A percentile compares a stretch with the other conserved stretches of the same genome.
Conservation (phyloP, 2,888 invertebrate genomes). For the Polymixis lichenea region DNA sequence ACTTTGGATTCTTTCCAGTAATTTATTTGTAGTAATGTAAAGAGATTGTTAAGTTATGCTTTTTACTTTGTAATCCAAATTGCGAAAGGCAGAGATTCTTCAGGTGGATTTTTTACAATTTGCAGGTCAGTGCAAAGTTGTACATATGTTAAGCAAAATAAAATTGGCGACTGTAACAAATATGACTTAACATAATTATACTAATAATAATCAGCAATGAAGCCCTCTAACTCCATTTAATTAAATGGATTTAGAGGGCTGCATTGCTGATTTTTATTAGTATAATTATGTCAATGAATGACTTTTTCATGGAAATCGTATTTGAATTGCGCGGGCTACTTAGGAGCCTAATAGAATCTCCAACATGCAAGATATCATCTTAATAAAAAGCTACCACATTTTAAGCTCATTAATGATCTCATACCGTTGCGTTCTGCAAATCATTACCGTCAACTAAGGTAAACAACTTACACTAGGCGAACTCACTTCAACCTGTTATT, state of each 20-base stretch:
- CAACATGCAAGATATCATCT: slow-evolving; percentile 1
- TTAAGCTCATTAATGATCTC: slow-evolving; percentile 42
- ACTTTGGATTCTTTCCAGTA: slow-evolving; percentile 66
- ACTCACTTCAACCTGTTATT: slow-evolving; percentile 60
- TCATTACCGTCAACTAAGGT: slow-evolving; percentile 45
- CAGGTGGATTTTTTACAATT: too few relatives aligned
- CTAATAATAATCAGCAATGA: too few relatives aligned
- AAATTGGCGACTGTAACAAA: too few relatives aligned
- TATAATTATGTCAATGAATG: too few relatives aligned
- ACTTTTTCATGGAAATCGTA: too few relatives aligned
- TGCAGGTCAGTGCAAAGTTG: too few relatives aligned
- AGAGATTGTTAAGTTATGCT: slow-evolving; percentile 31
- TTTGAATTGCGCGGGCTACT: too few relatives aligned
- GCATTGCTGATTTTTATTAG: too few relatives aligned
- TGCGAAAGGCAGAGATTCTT: slow-evolving; percentile 1
- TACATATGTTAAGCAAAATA: too few relatives aligned
- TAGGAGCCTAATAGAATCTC: background rate
- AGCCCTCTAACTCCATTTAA: too few relatives aligned
- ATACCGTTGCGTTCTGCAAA: slow-evolving; percentile 39
- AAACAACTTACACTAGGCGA: slow-evolving; percentile 48
- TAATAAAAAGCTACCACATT: slow-evolving; percentile 24
- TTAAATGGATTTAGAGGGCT: too few relatives aligned
- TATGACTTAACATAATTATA: too few relatives aligned
- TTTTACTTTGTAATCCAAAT: slow-evolving; percentile 17
- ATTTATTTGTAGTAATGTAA: slow-evolving; percentile 66